Conservation (phyloP, 2,797 vertebrate species). For the Eutrigla gurnardus region DNA sequence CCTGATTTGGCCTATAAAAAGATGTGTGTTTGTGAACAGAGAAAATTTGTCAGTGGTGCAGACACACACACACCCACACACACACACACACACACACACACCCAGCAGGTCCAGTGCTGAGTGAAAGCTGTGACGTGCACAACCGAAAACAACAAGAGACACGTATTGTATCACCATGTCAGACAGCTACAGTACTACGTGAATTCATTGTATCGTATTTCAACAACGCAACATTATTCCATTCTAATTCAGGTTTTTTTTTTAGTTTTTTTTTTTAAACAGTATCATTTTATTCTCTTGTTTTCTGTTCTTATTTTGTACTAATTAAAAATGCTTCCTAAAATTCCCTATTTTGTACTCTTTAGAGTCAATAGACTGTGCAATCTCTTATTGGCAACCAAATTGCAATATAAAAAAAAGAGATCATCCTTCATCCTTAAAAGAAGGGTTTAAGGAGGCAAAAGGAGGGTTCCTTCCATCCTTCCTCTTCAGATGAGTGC, state of each 20-base stretch:
- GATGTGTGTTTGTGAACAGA: slow-evolving; percentile 92
- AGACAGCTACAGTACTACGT: slow-evolving; percentile 93
- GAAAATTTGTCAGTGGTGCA: slow-evolving; percentile 82
- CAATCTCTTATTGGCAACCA: slow-evolving; percentile 99
- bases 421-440: slow-evolving; percentile 85
- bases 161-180: slow-evolving; percentile 89
- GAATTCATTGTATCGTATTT: slow-evolving; percentile 84
- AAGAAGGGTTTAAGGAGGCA: slow-evolving; percentile 83
- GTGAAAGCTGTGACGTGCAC: slow-evolving; percentile 92
- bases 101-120: slow-evolving; percentile 86
- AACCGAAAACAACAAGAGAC: slow-evolving; percentile 88
- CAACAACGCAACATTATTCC: slow-evolving; percentile 88
- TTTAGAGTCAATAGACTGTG: slow-evolving; percentile 99
- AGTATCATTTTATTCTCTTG: slow-evolving; percentile 87
- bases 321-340: slow-evolving; percentile 84
- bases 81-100: slow-evolving; percentile 70
- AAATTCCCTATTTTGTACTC: slow-evolving; percentile 85
- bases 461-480: slow-evolving; percentile 76
- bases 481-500: slow-evolving; percentile 95
- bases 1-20: slow-evolving; percentile 97
- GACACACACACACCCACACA: slow-evolving; percentile 75
- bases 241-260: slow-evolving; percentile 71
- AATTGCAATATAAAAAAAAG: slow-evolving; percentile 91
- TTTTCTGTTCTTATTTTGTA: slow-evolving; percentile 75
- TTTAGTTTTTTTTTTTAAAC: slow-evolving; percentile 83